Base-by-base conservation (phyloP, 1,140 invertebrate genomes). In the Tyrophagus putrescentiae region DNA sequence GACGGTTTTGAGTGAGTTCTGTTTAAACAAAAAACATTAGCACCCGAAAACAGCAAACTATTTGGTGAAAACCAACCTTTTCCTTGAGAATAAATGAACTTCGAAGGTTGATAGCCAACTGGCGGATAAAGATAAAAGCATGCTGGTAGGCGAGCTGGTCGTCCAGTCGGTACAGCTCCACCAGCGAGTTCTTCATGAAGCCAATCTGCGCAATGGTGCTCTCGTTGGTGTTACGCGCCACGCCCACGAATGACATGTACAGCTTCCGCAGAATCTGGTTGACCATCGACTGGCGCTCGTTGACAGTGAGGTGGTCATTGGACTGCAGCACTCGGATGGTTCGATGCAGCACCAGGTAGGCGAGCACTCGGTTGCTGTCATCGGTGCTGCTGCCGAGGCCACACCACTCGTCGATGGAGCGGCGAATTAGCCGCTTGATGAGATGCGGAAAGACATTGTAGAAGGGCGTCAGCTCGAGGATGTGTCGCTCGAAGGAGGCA, bases 81-180 rank as follows among this genome's bases (percentile, higher is more conserved):
- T 91, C 92, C 63, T 92, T 88, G 1, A 87, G 73, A 25, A 74
- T 90, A 45, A 95, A 83, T 4, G 93, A 94, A 79, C 95, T 97
- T 65, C 93, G 75, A 31, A 98, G 75, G 76, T 96, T 88, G 67
- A 98, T 97, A 1, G 92, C 92, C 60, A 96, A 75, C 72, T 98
- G 95, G 42, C 94, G 78, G 57, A 98, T 90, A 69, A 95, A 98
- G 7, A 98, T 75, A 70, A 98, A 98, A 0, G 87, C 89, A 75
- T 95, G 87, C 67, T 78, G 83, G 72, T 97, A 97, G 0, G 87
- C 80, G 3, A 84, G 72, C 67, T 81, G 79, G 44, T 81, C 69
- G 68, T 95, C 84, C 25, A 97, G 72, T 1, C 83, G 72, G 72
- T 91, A 93, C 70, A 98, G 81, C 76, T 98, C 93, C 4, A 85